Evolutionary conservation across 2,888 invertebrate species (phyloP).

Genomic region (Geotrupes spiniger): DNA sequence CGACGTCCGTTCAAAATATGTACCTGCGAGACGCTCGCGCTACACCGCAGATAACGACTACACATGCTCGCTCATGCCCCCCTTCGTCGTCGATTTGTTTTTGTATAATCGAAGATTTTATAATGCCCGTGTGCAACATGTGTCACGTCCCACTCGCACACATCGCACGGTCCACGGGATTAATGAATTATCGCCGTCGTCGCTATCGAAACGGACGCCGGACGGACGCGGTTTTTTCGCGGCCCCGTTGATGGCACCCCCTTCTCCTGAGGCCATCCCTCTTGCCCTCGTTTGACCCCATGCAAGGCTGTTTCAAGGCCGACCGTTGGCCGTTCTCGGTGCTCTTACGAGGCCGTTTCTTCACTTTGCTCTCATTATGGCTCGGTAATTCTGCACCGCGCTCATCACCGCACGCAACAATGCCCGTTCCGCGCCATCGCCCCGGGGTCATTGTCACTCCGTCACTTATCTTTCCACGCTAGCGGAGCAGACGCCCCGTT

Average conservation of each 20-base stretch:
- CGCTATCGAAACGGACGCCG: no score
- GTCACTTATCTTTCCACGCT: slow-evolving; percentile 22
- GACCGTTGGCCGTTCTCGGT: slow-evolving; percentile 50
- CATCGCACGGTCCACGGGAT: no score
- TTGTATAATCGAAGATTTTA: no score
- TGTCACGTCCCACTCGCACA: no score
- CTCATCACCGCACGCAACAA: slow-evolving; percentile 34
- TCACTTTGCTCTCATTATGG: slow-evolving; percentile 48
- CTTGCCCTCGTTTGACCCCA: slow-evolving; percentile 43
- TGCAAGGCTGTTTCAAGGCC: slow-evolving; percentile 54
- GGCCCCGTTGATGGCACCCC: slow-evolving; percentile 3
- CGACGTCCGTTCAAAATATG: no score
- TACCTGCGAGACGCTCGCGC: no score
- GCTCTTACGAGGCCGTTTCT: slow-evolving; percentile 39
- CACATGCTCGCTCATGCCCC: no score
- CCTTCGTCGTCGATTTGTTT: no score
- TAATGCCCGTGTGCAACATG: no score
- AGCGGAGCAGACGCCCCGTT: not conserved
- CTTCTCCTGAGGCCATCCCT: slow-evolving; percentile 1
- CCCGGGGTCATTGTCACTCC: slow-evolving; percentile 39
- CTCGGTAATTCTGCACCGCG: slow-evolving; percentile 45
- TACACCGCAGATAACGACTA: no score
- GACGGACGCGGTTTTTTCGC: slow-evolving; percentile 1
- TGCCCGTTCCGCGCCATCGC: slow-evolving; percentile 37
- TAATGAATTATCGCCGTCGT: no score